phyloP scores from a whole-genome alignment of 2,113 vertebrate genomes.

The Pedetes capensis region DNA sequence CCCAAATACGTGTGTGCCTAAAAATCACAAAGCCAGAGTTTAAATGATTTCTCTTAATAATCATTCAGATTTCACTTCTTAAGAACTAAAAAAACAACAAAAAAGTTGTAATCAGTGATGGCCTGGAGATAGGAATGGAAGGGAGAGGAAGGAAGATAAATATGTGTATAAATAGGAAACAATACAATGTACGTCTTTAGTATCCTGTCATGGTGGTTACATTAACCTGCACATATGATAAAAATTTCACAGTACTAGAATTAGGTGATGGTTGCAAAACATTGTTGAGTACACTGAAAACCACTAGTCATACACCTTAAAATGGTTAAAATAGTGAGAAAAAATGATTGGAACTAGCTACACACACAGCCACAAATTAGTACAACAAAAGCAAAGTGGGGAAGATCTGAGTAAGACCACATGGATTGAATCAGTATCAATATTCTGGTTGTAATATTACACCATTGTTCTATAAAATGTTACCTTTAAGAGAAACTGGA shows the following conservation, averaged over 20 bases:
- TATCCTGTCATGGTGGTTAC: too few relatives aligned
- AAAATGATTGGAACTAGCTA: background rate
- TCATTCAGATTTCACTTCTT: background rate
- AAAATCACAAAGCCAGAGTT: background rate
- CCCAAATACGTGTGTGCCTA: background rate
- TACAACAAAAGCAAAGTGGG: background rate
- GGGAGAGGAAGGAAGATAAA: background rate
- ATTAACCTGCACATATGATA: background rate
- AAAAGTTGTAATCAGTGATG: background rate
- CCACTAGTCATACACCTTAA: background rate
- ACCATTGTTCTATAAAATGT: background rate
- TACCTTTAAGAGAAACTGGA: background rate
- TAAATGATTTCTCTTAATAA: background rate
- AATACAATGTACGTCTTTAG: background rate
- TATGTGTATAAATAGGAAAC: background rate
- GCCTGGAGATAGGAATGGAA: background rate
- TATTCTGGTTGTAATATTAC: background rate
- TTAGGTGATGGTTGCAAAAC: background rate
- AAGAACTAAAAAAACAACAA: background rate
- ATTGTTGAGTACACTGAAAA: background rate
- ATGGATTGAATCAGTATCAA: background rate
- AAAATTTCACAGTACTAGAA: too few relatives aligned
- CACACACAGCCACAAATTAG: background rate
- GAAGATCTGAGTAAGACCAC: background rate
- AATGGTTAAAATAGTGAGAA: background rate